Evolutionary conservation across 1,140 invertebrate species (phyloP), one percentile per base, ranked within the genome.

Genomic region (Penaeus chinensis): DNA sequence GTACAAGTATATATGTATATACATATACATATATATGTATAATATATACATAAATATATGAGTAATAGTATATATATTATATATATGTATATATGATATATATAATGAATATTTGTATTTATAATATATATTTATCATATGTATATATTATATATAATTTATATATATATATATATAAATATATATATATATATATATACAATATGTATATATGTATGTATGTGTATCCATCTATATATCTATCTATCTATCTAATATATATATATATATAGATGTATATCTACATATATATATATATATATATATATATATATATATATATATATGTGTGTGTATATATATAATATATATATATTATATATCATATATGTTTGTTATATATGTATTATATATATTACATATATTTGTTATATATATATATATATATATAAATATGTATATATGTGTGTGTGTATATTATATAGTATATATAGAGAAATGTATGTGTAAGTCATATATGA

Each of bases 61-160:
- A n/a, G n/a, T n/a, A n/a, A n/a, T n/a, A n/a, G n/a, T 32, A 32
- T 32, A 32, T 32, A 32, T 32, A 32, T 32, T 32, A 32, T 32
- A 2, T 32, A 32, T 32, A 32, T 32, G 2, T 32, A 32, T 2
- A 32, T 32, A 32, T 32, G 2, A n/a, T n/a, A n/a, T n/a, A n/a
- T n/a, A n/a, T n/a, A n/a, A n/a, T n/a, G n/a, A n/a, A n/a, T n/a
- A n/a, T n/a, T n/a, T n/a, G n/a, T n/a, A n/a, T 76, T 5, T 76
- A 76, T 76, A 76, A 32, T 76, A 76, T 76, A 76, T 76, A n/a
- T n/a, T n/a, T n/a, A n/a, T n/a, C n/a, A 76, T 76, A 76, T 76
- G 10, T 5, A 76, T 22, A 76, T 27, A 19, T 76, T 76, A 76
- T 76, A 76, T 76, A 76, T 76, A n/a, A 76, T 76, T 3, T 76